Percentiles rank a stretch among this genome's conserved stretches.
Conservation (phyloP, 2,888 invertebrate genomes). For the Troglohyphantes excavatus region DNA sequence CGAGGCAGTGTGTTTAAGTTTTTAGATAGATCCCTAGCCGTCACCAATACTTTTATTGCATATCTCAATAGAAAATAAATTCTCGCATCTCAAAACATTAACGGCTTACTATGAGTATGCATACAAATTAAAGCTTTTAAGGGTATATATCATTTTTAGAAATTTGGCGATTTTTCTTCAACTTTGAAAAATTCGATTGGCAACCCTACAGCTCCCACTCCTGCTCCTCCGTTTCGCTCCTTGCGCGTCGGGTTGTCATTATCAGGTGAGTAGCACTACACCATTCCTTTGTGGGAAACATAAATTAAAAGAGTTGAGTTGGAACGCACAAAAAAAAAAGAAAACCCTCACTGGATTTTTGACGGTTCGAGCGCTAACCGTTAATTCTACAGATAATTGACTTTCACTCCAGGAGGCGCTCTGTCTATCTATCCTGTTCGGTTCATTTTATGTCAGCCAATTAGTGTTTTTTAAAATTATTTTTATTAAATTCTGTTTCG, state of each 20-base stretch:
- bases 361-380: slow-evolving; percentile 62
- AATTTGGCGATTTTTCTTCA: too few relatives aligned
- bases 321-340: not conserved
- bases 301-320: slow-evolving; percentile 47
- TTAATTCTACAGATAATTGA: slow-evolving; percentile 68
- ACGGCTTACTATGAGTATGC: too few relatives aligned
- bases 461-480: slow-evolving; percentile 20
- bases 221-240: slow-evolving; percentile 44
- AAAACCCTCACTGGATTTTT: slow-evolving; percentile 28
- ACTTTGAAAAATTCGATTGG: not conserved
- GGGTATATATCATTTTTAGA: too few relatives aligned
- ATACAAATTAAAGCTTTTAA: too few relatives aligned
- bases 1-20: too few relatives aligned
- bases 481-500: not conserved
- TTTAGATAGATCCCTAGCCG: too few relatives aligned
- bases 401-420: slow-evolving; percentile 44
- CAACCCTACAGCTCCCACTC: not conserved
- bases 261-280: slow-evolving; percentile 68
- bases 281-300: slow-evolving; percentile 52
- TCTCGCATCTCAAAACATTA: too few relatives aligned
- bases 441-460: slow-evolving; percentile 40
- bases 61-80: too few relatives aligned
- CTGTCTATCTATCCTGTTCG: not conserved
- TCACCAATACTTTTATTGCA: too few relatives aligned
- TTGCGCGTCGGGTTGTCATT: slow-evolving; percentile 68